Evolutionary conservation across 2,888 invertebrate genomes (phyloP).

Genomic region (Drosophila yooni): DNA sequence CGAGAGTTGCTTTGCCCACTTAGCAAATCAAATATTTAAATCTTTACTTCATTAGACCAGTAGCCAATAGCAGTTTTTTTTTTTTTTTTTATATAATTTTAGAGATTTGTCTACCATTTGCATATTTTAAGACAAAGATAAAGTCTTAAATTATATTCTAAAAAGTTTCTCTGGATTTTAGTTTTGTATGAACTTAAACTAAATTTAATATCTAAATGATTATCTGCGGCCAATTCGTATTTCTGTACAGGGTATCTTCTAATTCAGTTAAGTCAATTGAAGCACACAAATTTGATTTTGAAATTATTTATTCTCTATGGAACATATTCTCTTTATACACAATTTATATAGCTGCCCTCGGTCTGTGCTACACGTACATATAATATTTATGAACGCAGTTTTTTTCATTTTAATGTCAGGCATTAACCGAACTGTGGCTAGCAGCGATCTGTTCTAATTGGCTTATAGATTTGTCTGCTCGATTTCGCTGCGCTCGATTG

Average conservation of each 20-base stretch:
- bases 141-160: not conserved
- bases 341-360: constrained; percentile 35
- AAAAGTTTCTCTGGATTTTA: not conserved
- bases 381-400: constrained; percentile 57
- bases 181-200: not conserved
- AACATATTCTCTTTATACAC: not conserved
- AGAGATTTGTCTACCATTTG: not conserved
- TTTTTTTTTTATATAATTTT: not conserved
- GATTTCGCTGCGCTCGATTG: constrained; percentile 49
- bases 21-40: constrained; percentile 10
- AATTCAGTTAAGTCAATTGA: not conserved
- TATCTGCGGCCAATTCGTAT: not conserved
- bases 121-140: not conserved
- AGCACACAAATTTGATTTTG: not conserved
- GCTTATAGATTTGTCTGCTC: constrained; percentile 70
- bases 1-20: constrained; percentile 33
- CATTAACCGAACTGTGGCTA: constrained; percentile 56
- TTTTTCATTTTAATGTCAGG: constrained; percentile 65
- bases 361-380: constrained; percentile 18
- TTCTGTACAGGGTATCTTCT: not conserved
- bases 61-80: not conserved
- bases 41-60: constrained; percentile 1
- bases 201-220: not conserved
- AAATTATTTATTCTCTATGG: not conserved
- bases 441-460: constrained; percentile 72